Conservation (phyloP, 2,888 invertebrate species). For the Agrypnus murinus region DNA sequence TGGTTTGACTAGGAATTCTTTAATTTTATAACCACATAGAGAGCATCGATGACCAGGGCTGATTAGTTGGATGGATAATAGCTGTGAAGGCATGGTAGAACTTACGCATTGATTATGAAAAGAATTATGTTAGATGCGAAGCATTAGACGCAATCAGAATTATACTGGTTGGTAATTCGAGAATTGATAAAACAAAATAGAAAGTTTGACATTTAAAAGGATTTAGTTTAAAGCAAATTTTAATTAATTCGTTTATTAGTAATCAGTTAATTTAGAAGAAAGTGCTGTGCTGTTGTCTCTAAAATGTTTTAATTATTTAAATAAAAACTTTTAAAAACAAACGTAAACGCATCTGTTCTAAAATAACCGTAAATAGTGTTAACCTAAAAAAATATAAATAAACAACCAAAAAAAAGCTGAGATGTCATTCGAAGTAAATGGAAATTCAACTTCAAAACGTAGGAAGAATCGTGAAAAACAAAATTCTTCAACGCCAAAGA, state of each 20-base stretch:
- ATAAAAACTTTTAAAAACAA: background rate
- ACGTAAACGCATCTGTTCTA: slow-evolving; percentile 14
- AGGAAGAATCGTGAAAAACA: slow-evolving; percentile 63
- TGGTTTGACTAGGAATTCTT: too few species aligned
- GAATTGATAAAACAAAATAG: background rate
- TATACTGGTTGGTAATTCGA: background rate
- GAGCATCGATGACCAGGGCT: too few species aligned
- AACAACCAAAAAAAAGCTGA: background rate
- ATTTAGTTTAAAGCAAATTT: too few species aligned
- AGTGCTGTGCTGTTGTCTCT: background rate
- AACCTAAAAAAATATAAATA: slow-evolving; percentile 21
- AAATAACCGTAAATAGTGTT: background rate
- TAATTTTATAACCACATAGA: too few species aligned
- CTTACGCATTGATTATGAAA: too few species aligned
- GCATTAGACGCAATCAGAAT: too few species aligned
- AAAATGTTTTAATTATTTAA: background rate
- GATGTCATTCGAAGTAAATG: slow-evolving; percentile 64
- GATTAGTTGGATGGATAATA: too few species aligned
- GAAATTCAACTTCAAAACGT: slow-evolving; percentile 69
- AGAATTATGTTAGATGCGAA: too few species aligned
- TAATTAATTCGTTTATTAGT: background rate
- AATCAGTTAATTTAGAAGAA: background rate
- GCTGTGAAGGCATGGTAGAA: too few species aligned
- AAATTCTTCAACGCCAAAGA: slow-evolving; percentile 44
- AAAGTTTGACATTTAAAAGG: slow-evolving; percentile 12